Evolutionary conservation across 1,140 invertebrate species (phyloP).

Genomic region (Aphelenchoides fujianensis): DNA sequence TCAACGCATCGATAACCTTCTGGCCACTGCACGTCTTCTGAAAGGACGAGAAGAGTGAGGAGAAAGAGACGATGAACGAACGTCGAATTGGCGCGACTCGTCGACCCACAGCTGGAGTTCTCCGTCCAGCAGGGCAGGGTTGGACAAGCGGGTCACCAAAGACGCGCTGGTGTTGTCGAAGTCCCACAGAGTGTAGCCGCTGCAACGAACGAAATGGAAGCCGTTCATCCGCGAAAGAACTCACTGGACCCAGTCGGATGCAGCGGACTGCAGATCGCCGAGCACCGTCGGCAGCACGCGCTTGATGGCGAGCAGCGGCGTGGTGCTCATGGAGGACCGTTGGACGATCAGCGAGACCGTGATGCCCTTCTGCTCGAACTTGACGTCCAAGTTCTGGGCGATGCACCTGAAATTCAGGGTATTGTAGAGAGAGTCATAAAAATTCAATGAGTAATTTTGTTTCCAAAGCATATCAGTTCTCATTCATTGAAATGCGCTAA

Average conservation of each 20-base stretch:
- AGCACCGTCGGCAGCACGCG: background rate
- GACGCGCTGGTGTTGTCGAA: constrained; percentile 1
- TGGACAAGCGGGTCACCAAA: background rate
- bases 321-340: background rate
- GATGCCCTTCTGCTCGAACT: background rate
- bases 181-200: constrained; percentile 4
- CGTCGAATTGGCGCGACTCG: too few species aligned
- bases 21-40: constrained; percentile 2
- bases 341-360: background rate
- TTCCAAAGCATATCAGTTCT: too few species aligned
- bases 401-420: too few species aligned
- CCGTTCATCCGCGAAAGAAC: background rate
- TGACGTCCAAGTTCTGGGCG: background rate
- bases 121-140: background rate
- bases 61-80: too few species aligned
- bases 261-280: background rate
- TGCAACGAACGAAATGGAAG: background rate
- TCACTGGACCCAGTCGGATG: constrained; percentile 1
- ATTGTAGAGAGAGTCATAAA: too few species aligned
- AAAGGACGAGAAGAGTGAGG: too few species aligned
- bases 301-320: background rate
- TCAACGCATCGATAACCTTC: background rate
- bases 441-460: too few species aligned
- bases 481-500: too few species aligned
- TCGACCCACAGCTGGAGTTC: background rate